Base-by-base conservation (phyloP, 2,888 invertebrate species). In the Euzophera pinguis region DNA sequence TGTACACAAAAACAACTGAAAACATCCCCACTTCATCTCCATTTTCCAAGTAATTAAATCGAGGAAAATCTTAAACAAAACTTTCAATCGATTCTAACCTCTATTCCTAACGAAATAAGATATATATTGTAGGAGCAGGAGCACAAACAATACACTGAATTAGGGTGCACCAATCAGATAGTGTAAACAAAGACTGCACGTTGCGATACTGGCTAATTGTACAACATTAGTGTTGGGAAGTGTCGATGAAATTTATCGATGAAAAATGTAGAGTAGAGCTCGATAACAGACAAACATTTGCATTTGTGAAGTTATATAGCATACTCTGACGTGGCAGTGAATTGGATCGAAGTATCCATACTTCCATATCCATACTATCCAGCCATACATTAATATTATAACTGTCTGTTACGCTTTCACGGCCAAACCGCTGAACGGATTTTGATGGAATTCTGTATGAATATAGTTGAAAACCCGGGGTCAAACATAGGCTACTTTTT, bases 181-280 rank as follows among this genome's bases (percentile, higher is more conserved):
- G 53, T 34, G 53, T 49, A 59, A 58, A 60, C 62, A 60, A 55
- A 53, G 54, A 29, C 53, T 57, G 54, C 54, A 50, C 57, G 43
- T 37, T 12, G 52, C 53, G 62, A 60, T 62, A 60, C 52, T 29
- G 52, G 50, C 56, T 60, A 59, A 62, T 62, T 62, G 57, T 56
- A 52, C 54, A 50, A 51, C 45, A 27, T 12, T 58, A 61, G 59
- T 14, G 61, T 45, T 34, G 59, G 45, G 57, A 27, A 0, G 32
- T 17, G 13, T 47, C 22, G 5, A 22, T 5, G 22, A 22, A 22
- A 22, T 22, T 2, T 22, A 10, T 32, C 32, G 32, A 32, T 32
- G 8, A 32, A 32, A 32, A 4, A 6, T 32, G 7, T 32, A 3
- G 32, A 32, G 32, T 9, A 32, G 10, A 32, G 1, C 7, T 32